Evolutionary conservation across 2,113 vertebrate species (phyloP).

Genomic region (Gnathonemus echidnorhynchus): DNA sequence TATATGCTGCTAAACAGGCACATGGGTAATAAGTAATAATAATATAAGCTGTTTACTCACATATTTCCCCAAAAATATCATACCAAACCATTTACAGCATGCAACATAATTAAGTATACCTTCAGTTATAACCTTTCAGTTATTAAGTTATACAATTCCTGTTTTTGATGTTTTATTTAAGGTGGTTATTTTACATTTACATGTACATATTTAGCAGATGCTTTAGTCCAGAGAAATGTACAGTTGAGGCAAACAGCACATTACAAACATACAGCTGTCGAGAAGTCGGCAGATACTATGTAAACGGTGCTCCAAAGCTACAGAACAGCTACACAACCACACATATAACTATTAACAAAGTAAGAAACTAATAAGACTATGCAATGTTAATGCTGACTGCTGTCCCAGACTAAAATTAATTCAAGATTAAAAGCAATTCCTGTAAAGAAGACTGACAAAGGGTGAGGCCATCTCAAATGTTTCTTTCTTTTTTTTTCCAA

Average conservation of each 20-base stretch:
- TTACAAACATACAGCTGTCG: neutral
- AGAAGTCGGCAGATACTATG: neutral
- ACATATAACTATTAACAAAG: neutral
- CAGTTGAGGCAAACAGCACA: neutral
- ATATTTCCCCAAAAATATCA: neutral
- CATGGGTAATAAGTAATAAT: neutral
- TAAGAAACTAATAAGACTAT: neutral
- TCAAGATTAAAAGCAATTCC: neutral
- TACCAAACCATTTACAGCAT: neutral
- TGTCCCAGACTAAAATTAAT: neutral
- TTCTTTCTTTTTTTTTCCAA: neutral
- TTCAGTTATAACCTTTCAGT: neutral
- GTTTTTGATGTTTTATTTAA: neutral
- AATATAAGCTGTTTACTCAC: neutral
- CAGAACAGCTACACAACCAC: neutral
- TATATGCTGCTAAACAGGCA: neutral
- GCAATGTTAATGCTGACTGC: neutral
- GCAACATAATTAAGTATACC: neutral
- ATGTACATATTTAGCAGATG: neutral
- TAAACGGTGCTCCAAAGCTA: neutral
- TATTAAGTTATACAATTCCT: neutral
- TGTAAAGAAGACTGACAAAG: neutral
- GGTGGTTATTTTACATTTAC: neutral
- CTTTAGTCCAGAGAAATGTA: neutral
- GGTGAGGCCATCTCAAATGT: neutral